Evolutionary conservation across 2,888 invertebrate species (phyloP), one percentile per base, ranked within the genome.

Genomic region (Sicus ferrugineus): DNA sequence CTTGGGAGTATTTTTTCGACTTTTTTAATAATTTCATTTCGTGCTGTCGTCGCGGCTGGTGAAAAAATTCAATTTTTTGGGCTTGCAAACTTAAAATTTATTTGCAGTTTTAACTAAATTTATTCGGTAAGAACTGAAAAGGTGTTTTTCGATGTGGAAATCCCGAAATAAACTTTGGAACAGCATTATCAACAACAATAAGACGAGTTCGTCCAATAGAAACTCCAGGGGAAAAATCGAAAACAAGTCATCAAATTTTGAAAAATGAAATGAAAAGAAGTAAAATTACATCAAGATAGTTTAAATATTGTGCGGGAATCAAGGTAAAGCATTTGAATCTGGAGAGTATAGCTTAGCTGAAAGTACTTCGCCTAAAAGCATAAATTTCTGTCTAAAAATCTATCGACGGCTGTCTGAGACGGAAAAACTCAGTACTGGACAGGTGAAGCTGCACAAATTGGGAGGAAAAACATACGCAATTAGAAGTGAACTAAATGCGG

Each of bases 71-170:
- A 54, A 16, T 31, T n/a, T 34, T 56, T 56, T 66, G 6, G 38
- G 34, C 38, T 58, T 54, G 50, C 50, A 38, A 65, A 65, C 34
- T 54, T 65, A 14, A 62, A 62, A 26, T 62, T 62, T 62, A n/a
- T 62, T 62, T 62, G 42, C 46, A 46, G 46, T 2, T 23, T 11
- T 19, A 38, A 26, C 28, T 46, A 16, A n/a, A n/a, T n/a, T n/a
- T n/a, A n/a, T n/a, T n/a, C n/a, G n/a, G n/a, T 3, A 42, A 38
- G 38, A 42, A 42, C 4, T 42, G n/a, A n/a, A 42, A 42, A 42
- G 42, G 11, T 16, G 9, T 34, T 34, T 34, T 9, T 4, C 14
- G n/a, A 42, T 42, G 42, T 42, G 11, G 4, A 42, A 42, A 34
- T 34, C 14, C 42, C n/a, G n/a, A 16, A 54, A 28, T 28, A 54